Base-by-base conservation (phyloP, 2,113 vertebrate species). In the Montifringilla adamsi region DNA sequence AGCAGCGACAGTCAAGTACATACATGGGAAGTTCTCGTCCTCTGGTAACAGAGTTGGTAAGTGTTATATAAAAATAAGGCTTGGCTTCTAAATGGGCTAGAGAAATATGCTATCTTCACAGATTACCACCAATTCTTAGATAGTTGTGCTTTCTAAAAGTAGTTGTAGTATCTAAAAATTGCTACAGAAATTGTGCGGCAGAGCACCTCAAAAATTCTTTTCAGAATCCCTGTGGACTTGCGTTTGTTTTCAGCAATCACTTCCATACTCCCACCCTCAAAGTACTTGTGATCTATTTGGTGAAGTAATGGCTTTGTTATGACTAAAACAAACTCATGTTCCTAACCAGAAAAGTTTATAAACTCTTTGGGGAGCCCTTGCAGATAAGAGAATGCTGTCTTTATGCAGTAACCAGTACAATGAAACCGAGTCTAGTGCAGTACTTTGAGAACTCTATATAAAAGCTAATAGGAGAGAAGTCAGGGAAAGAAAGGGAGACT, bases 11-110 rank as follows among this genome's bases (percentile, higher is more conserved):
- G 59, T 96, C 97, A 12, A 94, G 96, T 63, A 97, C 98, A 1
- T 97, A 98, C 7, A 33, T 96, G 13, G 97, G 98, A 79, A 98
- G 98, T 95, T 97, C 95, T 49, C 97, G 99, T 16, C 98, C 99
- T 46, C 98, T 99, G 55, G 99, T 99, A 79, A 99, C 99, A 68
- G 99, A 99, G 93, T 95, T 99, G 98, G 99, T 99, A 97, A 98
- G 98, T 98, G 26, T 55, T 79, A 53, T 12, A 44, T 63, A 8
- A 84, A 83, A 81, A 30, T 15, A 31, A 47, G 13, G 3, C 53
- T 90, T 76, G 33, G 22, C 72, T 84, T 93, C 60, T 72, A 1
- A 74, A 43, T 84, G 14, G 10, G 8, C 87, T 46, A 52, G 80
- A 72, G 64, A 16, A 53, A 49, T 78, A 3, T 70, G 15, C 44